Base-by-base conservation (phyloP, 2,888 invertebrate species). In the Melinopterus prodromus region DNA sequence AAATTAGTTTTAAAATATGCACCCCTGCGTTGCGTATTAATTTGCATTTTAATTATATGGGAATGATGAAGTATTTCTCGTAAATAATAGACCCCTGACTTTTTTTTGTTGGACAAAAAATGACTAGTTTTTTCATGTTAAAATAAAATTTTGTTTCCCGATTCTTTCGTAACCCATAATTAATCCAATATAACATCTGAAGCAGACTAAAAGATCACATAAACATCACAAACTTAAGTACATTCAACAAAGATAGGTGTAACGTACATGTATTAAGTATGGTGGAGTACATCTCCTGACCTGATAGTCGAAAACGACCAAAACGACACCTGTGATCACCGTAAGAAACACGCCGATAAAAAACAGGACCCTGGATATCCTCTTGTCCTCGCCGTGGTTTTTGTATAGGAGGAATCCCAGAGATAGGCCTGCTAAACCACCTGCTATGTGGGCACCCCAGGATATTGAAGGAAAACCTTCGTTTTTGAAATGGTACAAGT, bases 381-480 rank as follows among this genome's bases (percentile, higher is more conserved):
- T 79, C 77, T 82, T 81, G 36, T 81, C 78, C 86, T 81, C 79
- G 36, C 82, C 82, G 74, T 81, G 80, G 70, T 78, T 91, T 90
- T 90, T 90, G 83, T 91, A 94, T 9, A 93, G 87, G 12, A 93
- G 87, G 79, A 94, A 91, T 6, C 93, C 94, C 3, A 94, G 85
- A 6, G 94, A 89, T 1, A 94, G 88, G 0, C 95, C 95, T 0
- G 92, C 91, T 0, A 92, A 87, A 3, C 94, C 95, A 5, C 95
- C 95, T 6, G 93, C 91, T 15, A 92, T 89, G 86, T 95, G 95
- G 6, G 95, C 94, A 0, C 93, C 92, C 92, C 95, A 92, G 70
- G 95, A 94, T 81, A 95, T 91, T 69, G 90, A 88, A 14, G 91
- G 91, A 86, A 90, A 90, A 70, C 89, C 88, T 81, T 89, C 88